Percentiles rank a stretch among this genome's conserved stretches.
Evolutionary conservation across 2,797 vertebrate genomes (phyloP).

Genomic region (Spatula versicolor): DNA sequence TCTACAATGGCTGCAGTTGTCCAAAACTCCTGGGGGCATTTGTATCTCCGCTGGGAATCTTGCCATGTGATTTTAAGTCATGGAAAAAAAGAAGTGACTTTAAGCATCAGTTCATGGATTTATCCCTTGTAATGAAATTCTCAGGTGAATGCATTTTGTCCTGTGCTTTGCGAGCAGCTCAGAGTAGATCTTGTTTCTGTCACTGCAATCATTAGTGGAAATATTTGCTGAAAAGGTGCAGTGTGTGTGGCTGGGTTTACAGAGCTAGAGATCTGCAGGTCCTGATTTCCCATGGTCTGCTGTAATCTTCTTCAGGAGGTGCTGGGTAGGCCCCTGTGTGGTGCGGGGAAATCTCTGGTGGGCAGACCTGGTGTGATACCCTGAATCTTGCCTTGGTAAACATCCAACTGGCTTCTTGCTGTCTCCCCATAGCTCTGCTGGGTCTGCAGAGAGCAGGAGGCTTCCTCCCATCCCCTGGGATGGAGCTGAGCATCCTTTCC

Average conservation of each 20-base stretch:
- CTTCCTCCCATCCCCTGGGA: fast-evolving
- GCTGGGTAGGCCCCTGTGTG: background rate
- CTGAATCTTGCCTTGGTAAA: background rate
- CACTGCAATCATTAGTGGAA: background rate
- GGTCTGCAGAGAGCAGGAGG: fast-evolving
- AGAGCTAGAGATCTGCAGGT: background rate
- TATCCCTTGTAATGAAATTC: background rate
- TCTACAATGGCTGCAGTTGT: background rate
- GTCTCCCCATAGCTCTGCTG: background rate
- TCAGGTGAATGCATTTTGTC: background rate
- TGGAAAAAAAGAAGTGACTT: background rate
- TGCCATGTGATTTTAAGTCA: background rate
- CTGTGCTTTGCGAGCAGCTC: background rate
- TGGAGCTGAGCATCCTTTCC: background rate
- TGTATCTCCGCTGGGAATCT: background rate
- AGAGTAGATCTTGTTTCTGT: background rate
- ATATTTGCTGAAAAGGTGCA: background rate
- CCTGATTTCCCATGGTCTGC: background rate
- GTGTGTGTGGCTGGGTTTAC: background rate
- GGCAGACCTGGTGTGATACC: background rate
- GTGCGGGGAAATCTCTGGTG: background rate
- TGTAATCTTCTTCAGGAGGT: background rate
- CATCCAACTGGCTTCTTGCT: background rate
- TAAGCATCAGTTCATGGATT: background rate
- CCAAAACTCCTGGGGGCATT: background rate